Evolutionary conservation across 2,888 invertebrate species (phyloP).

Genomic region (Merodon equestris): DNA sequence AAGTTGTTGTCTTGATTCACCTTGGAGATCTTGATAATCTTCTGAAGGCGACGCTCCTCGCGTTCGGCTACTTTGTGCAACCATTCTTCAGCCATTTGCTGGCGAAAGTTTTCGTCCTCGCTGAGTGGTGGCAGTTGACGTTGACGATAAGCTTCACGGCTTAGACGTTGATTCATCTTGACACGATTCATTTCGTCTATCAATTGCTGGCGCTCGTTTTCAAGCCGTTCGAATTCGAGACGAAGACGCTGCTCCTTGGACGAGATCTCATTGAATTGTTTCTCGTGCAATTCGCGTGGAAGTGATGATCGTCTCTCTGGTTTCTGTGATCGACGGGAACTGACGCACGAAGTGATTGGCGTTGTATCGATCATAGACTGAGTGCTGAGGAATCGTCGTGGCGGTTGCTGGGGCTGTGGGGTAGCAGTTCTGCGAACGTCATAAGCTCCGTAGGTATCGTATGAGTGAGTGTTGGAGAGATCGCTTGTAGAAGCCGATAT

Average conservation of each 20-base stretch:
- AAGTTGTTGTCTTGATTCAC: conserved; percentile 73
- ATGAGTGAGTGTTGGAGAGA: conserved; percentile 72
- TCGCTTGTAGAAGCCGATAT: conserved; percentile 76
- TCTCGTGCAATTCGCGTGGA: conserved; percentile 82
- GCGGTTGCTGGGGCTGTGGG: conserved; percentile 71
- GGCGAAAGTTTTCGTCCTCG: conserved; percentile 86
- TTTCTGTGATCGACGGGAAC: conserved; percentile 69
- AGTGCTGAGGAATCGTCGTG: conserved; percentile 74
- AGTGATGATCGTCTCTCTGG: conserved; percentile 80
- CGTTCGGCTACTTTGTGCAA: conserved; percentile 88
- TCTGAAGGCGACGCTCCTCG: conserved; percentile 87
- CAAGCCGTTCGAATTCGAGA: conserved; percentile 83
- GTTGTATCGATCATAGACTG: conserved; percentile 77
- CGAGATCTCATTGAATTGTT: conserved; percentile 82
- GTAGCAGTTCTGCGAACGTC: conserved; percentile 72
- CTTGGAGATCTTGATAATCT: conserved; percentile 88
- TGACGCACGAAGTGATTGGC: conserved; percentile 76
- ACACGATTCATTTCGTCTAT: conserved; percentile 76
- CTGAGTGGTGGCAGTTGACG: conserved; percentile 80
- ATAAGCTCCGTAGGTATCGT: conserved; percentile 74
- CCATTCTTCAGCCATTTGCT: conserved; percentile 92
- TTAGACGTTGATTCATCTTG: conserved; percentile 69
- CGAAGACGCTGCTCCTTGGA: conserved; percentile 85
- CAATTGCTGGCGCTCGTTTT: conserved; percentile 80
- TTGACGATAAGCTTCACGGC: conserved; percentile 74